phyloP scores from a whole-genome alignment of 2,888 invertebrate genomes.

The Ernsta delagoae region DNA sequence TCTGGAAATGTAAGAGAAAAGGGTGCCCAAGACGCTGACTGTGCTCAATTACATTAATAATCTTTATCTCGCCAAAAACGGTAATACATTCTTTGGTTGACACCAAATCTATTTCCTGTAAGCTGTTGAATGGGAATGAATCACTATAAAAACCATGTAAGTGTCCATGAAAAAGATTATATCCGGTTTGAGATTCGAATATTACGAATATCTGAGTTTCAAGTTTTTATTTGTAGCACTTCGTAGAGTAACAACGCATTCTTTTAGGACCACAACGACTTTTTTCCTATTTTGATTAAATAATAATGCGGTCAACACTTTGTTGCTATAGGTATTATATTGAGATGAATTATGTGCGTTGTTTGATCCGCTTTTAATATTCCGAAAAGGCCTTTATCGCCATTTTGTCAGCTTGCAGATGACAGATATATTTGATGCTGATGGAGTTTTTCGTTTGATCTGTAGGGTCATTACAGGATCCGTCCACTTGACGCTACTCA shows the following conservation, averaged over 20 bases:
- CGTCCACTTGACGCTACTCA: constrained; percentile 22
- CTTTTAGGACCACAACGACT: no score
- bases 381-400: background rate
- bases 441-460: constrained; percentile 30
- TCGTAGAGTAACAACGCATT: no score
- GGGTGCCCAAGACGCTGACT: constrained; percentile 73
- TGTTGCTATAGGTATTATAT: no score
- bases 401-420: constrained; percentile 17
- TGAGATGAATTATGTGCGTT: background rate
- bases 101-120: constrained; percentile 18
- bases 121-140: background rate
- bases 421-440: constrained; percentile 19
- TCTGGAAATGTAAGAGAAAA: constrained; percentile 73
- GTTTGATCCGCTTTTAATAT: background rate
- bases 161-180: no score
- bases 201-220: no score
- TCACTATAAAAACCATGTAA: no score
- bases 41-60: constrained; percentile 71
- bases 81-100: constrained; percentile 47
- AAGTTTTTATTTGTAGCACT: no score
- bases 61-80: constrained; percentile 63
- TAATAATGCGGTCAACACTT: no score
- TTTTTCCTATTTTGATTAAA: no score
- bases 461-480: constrained; percentile 25
- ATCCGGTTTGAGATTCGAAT: no score